A percentile compares a stretch with the other conserved stretches of the same genome.
Evolutionary conservation across 2,888 invertebrate genomes (phyloP).

Genomic region (Hecatera dysodea): DNA sequence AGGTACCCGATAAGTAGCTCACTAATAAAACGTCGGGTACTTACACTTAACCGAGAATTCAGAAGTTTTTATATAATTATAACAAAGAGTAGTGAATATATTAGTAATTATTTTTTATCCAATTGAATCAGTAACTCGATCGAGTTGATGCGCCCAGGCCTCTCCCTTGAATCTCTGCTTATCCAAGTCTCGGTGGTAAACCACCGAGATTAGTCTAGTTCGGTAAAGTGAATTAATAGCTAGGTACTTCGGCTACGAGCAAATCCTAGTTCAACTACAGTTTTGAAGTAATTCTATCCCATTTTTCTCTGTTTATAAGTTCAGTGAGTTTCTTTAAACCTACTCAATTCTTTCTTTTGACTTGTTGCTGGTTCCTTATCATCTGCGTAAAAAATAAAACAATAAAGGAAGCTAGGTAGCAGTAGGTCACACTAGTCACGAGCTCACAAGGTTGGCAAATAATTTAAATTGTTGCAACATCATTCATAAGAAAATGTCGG

Average conservation of each 20-base stretch:
- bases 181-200: background rate
- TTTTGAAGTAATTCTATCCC: no score
- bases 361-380: background rate
- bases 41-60: background rate
- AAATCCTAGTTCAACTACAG: background rate
- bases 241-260: background rate
- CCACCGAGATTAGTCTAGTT: conserved; percentile 2
- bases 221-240: background rate
- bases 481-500: conserved; percentile 32
- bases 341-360: background rate
- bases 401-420: conserved; percentile 26
- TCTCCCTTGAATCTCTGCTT: background rate
- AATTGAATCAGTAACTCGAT: background rate
- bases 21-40: background rate
- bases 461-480: conserved; percentile 42
- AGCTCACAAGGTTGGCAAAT: conserved; percentile 45
- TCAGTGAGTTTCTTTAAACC: background rate
- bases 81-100: background rate
- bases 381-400: background rate
- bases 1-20: background rate
- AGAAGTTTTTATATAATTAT: background rate
- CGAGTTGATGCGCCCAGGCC: background rate
- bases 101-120: background rate
- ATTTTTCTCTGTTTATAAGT: background rate
- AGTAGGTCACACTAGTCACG: conserved; percentile 5